A percentile compares a stretch with the other conserved stretches of the same genome.
Evolutionary conservation across 2,888 invertebrate genomes (phyloP).

Genomic region (Cantharis nigra): DNA sequence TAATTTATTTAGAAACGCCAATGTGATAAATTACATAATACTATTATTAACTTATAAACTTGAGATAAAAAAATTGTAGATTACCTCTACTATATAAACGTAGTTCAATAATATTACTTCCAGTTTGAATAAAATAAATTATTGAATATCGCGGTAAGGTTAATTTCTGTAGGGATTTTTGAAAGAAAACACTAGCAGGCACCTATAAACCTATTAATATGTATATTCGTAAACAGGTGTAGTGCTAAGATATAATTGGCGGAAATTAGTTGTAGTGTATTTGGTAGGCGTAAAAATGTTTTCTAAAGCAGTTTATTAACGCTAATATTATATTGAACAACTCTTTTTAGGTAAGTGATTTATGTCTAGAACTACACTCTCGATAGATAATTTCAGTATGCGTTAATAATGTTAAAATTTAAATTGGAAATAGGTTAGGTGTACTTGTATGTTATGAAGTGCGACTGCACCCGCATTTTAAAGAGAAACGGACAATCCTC

Average conservation of each 20-base stretch:
- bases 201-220: not conserved
- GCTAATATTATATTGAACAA: not conserved
- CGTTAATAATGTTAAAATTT: not conserved
- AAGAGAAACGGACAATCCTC: not conserved
- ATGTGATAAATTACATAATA: not conserved
- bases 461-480: not conserved
- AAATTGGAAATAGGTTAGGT: not conserved
- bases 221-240: not conserved
- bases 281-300: not conserved
- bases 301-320: not conserved
- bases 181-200: not conserved
- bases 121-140: not conserved
- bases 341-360: not conserved
- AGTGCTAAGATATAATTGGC: not conserved
- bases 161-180: not conserved
- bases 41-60: not conserved
- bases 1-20: not conserved
- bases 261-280: not conserved
- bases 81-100: not conserved
- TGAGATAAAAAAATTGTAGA: not conserved
- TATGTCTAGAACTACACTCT: not conserved
- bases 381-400: not conserved
- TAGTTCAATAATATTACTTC: not conserved
- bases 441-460: not conserved
- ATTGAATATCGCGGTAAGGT: not conserved